Evolutionary conservation across 2,888 invertebrate genomes (phyloP).

Genomic region (Yponomeuta malinellus): DNA sequence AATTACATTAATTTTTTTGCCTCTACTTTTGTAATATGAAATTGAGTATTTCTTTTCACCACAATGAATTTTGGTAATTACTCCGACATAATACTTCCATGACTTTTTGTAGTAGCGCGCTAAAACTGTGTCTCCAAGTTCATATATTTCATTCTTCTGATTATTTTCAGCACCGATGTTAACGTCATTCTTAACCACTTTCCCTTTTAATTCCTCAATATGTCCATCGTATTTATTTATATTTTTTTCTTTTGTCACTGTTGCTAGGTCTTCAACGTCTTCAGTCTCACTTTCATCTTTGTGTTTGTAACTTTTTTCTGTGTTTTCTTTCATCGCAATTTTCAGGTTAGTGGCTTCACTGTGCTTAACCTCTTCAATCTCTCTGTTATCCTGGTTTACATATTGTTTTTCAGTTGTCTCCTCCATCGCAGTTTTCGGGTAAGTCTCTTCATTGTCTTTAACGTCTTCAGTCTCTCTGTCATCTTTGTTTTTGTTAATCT

Average conservation of each 20-base stretch:
- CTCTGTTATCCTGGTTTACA: conserved; percentile 2
- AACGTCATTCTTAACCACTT: conserved; percentile 4
- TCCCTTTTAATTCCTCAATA: conserved; percentile 4
- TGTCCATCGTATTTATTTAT: conserved; percentile 7
- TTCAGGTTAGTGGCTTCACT: conserved; percentile 4
- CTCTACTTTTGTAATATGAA: conserved; percentile 2
- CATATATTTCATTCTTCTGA: conserved; percentile 2
- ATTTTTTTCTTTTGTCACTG: neutral
- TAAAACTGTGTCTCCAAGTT: conserved; percentile 7
- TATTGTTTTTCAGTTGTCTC: conserved; percentile 1
- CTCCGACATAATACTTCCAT: conserved; percentile 5
- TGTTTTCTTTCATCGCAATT: neutral
- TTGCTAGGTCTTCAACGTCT: conserved; percentile 1
- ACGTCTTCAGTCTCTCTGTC: no score
- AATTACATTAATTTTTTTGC: neutral
- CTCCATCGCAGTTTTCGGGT: conserved; percentile 5
- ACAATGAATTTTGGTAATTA: conserved; percentile 6
- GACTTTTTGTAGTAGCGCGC: conserved; percentile 5
- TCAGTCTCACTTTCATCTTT: conserved; percentile 5
- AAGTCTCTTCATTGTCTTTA: neutral
- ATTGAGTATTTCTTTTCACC: conserved; percentile 7
- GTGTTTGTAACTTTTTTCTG: neutral
- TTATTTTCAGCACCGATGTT: neutral
- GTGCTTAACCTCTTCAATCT: conserved; percentile 2
- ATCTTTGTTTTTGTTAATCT: neutral